Base-by-base conservation (phyloP, 1,140 invertebrate genomes). In the Lepidurus apus region DNA sequence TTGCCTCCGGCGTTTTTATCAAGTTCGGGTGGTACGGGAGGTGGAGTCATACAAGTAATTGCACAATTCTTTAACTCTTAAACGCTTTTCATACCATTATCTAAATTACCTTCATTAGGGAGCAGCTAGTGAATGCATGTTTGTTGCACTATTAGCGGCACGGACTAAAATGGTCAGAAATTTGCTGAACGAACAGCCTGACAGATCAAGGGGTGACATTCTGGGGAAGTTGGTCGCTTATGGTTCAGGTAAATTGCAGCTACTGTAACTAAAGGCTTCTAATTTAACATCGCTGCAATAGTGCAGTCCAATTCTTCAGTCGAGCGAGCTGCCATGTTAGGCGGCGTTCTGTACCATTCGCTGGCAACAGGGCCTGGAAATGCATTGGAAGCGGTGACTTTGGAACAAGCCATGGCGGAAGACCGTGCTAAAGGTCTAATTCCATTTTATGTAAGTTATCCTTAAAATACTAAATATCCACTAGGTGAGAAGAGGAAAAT, bases 261-360 rank as follows among this genome's bases (percentile, higher is more conserved):
- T 17, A 44, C 24, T 45, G n/a, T 26, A 26, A 74, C 13, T 10
- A 74, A 44, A 47, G 47, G 26, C 26, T 26, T 26, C 26, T 26
- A 26, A 26, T 1, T 26, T 0, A 26, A 26, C 26, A 26, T 26
- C 26, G 26, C 26, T 10, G 21, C 26, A 42, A 75, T 45, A 3
- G 17, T 7, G 73, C 94, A 97, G 90, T 91, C 95, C 1, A 96
- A 98, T 85, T 97, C 94, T 24, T 97, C 95, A 0, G 96, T 98
- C 0, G 96, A 98, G 86, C 89, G 96, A 13, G 96, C 95, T 43
- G 94, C 93, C 5, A 88, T 98, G 74, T 86, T 98, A 24, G 95
- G 93, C 9, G 94, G 95, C 53, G 91, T 99, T 0, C 91, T 93
- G 83, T 89, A 98, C 83, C 88, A 93, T 42, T 88, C 91, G 7